These are phyloP conservation scores for Chaetoderma sp. DNA, from an alignment of 2,888 invertebrate species.

Conservation along the genomic window DNA sequence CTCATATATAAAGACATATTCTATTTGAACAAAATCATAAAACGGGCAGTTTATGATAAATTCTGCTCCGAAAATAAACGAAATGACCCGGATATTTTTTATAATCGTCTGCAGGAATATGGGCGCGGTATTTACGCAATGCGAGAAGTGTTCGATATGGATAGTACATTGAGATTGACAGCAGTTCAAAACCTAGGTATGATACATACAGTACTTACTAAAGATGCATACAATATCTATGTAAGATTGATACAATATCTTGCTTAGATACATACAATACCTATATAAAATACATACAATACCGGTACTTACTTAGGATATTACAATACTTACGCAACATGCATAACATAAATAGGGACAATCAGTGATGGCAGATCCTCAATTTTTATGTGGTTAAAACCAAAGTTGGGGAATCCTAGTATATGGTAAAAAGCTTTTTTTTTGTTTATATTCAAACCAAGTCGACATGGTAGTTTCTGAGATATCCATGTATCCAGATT, in stretches of 20 bases:
- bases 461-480: no score
- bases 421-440: no score
- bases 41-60: conserved; percentile 34
- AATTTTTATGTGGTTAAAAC: no score
- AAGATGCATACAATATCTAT: neutral
- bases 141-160: conserved; percentile 56
- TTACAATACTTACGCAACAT: no score
- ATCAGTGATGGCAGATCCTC: no score
- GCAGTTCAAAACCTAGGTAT: conserved; percentile 59
- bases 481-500: no score
- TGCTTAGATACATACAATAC: no score
- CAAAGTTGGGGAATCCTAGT: no score
- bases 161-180: conserved; percentile 50
- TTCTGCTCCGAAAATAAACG: conserved; percentile 42
- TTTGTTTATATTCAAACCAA: no score
- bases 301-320: no score
- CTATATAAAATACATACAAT: no score
- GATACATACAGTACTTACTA: neutral
- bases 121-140: conserved; percentile 57
- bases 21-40: conserved; percentile 35
- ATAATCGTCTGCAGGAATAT: conserved; percentile 52
- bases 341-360: no score
- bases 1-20: conserved; percentile 57
- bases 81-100: conserved; percentile 47
- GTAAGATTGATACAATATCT: neutral